phyloP scores from a whole-genome alignment of 2,113 vertebrate species.

The Trichomycterus rosablanca region DNA sequence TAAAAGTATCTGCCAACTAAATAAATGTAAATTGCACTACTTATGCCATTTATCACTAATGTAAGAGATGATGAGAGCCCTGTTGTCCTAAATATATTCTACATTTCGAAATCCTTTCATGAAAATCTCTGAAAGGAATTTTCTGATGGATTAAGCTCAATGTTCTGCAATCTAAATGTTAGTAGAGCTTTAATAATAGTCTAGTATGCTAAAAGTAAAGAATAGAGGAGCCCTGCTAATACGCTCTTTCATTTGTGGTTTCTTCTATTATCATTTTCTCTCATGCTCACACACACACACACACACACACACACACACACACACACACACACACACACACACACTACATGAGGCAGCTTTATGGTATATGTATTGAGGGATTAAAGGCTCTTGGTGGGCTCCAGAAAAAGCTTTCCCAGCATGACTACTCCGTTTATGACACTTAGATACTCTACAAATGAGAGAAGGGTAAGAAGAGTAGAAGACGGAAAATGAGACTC shows the following conservation, averaged over 20 bases:
- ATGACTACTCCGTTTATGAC: constrained; percentile 70
- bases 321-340: constrained; percentile 4
- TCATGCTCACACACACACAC: background rate
- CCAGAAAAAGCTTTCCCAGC: constrained; percentile 68
- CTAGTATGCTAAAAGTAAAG: constrained; percentile 20
- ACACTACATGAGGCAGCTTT: constrained; percentile 53
- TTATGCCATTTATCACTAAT: too few species aligned
- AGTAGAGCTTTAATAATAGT: constrained; percentile 12
- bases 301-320: constrained; percentile 10
- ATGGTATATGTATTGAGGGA: constrained; percentile 68
- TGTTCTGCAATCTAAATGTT: constrained; percentile 15
- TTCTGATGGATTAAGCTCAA: constrained; percentile 36
- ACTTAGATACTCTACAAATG: constrained; percentile 71
- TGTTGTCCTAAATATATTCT: constrained; percentile 16
- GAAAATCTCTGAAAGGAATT: constrained; percentile 33
- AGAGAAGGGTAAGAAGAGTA: constrained; percentile 47
- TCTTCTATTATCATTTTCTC: constrained; percentile 14
- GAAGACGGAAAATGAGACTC: constrained; percentile 58
- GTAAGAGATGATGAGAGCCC: constrained; percentile 16
- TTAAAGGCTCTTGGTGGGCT: constrained; percentile 68
- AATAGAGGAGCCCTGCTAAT: constrained; percentile 27
- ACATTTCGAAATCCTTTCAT: constrained; percentile 29
- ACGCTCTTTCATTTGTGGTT: constrained; percentile 15
- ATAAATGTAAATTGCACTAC: constrained; percentile 18
- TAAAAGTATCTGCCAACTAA: background rate